A percentile compares a stretch with the other conserved stretches of the same genome.
Evolutionary conservation across 2,113 vertebrate genomes (phyloP).

Genomic region (Myrmophylax atrothorax): DNA sequence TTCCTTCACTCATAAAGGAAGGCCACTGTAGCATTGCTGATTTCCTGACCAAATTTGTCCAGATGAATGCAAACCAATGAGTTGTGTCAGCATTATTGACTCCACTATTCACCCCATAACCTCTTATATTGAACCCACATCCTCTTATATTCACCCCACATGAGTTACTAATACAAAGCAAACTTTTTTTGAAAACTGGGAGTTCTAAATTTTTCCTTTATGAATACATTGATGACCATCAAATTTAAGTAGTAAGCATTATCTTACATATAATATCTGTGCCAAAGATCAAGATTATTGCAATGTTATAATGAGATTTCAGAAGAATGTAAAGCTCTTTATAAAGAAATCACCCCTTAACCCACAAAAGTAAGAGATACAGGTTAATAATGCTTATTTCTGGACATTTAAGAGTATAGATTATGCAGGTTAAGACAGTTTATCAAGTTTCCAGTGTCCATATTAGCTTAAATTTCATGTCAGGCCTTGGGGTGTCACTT

Average conservation of each 20-base stretch:
- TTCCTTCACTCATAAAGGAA: neutral
- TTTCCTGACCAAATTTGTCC: neutral
- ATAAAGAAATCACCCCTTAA: neutral
- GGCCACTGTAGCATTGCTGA: neutral
- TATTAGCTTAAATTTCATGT: neutral
- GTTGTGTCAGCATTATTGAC: neutral
- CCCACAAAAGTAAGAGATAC: neutral
- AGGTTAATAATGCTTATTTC: neutral
- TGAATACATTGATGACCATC: neutral
- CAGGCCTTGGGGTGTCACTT: neutral
- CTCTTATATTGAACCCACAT: neutral
- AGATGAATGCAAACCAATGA: neutral
- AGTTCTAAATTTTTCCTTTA: neutral
- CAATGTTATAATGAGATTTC: neutral
- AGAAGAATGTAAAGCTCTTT: neutral
- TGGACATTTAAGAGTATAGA: neutral
- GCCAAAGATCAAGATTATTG: neutral
- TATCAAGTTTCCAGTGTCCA: neutral
- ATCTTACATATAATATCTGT: neutral
- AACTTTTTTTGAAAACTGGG: rapidly evolving
- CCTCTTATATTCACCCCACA: neutral
- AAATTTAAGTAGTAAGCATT: neutral
- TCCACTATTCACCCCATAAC: neutral
- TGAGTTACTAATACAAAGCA: neutral
- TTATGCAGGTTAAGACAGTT: neutral